Evolutionary conservation across 2,888 invertebrate genomes (phyloP).

Genomic region (Chalcosyrphus nemorum): DNA sequence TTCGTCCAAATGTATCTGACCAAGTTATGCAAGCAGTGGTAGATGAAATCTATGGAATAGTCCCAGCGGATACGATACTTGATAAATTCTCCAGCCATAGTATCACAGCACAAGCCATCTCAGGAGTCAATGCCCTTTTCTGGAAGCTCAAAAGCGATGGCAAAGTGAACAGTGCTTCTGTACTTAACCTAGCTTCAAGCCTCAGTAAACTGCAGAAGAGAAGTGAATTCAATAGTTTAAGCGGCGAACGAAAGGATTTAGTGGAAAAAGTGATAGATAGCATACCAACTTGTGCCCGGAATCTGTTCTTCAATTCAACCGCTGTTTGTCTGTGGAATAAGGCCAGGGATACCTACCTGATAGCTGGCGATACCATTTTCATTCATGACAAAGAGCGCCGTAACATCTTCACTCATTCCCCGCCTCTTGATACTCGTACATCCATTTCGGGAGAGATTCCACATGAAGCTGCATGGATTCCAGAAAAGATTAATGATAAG

Average conservation of each 20-base stretch:
- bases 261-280: constrained; percentile 9
- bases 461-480: neutral
- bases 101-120: constrained; percentile 13
- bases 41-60: neutral
- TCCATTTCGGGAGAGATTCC: neutral
- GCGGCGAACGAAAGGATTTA: neutral
- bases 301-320: constrained; percentile 16
- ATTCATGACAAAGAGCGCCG: constrained; percentile 11
- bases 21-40: constrained; percentile 15
- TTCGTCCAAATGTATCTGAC: neutral
- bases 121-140: constrained; percentile 1
- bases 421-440: neutral
- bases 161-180: neutral
- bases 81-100: neutral
- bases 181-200: constrained; percentile 5
- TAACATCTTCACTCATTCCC: neutral
- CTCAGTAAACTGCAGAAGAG: neutral
- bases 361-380: neutral
- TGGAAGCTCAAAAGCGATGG: neutral
- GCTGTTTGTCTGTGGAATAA: constrained; percentile 45
- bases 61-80: neutral
- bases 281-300: constrained; percentile 37
- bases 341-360: neutral
- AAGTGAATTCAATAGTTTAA: neutral
- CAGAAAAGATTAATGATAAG: neutral